Percentiles rank a stretch among this genome's conserved stretches.
These are phyloP conservation scores for Oryzias sinensis DNA, from an alignment of 2,797 vertebrate genomes.

Conservation along the genomic window DNA sequence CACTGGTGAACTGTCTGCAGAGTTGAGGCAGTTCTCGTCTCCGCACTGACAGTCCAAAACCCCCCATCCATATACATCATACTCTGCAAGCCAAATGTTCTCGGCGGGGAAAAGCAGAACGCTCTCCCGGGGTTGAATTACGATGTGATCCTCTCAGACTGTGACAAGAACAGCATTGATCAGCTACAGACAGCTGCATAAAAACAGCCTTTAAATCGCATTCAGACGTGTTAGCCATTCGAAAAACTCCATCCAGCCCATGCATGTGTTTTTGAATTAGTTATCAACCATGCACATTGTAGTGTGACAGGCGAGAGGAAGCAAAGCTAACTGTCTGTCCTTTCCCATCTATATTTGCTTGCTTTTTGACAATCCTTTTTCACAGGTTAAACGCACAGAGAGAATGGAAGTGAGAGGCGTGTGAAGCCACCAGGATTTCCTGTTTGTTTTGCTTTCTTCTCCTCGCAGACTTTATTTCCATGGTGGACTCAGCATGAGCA, in stretches of 20 bases:
- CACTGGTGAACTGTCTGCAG: slow-evolving; percentile 59
- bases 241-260: slow-evolving; percentile 50
- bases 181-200: slow-evolving; percentile 60
- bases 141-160: slow-evolving; percentile 43
- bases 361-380: slow-evolving; percentile 68
- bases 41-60: slow-evolving; percentile 57
- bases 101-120: slow-evolving; percentile 40
- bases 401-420: slow-evolving; percentile 71
- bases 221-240: slow-evolving; percentile 57
- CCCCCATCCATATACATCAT: slow-evolving; percentile 66
- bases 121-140: slow-evolving; percentile 22
- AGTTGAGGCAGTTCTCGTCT: slow-evolving; percentile 49
- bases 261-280: slow-evolving; percentile 71
- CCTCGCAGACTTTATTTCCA: slow-evolving; percentile 62
- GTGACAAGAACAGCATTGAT: slow-evolving; percentile 63
- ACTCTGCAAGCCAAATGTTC: slow-evolving; percentile 46
- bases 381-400: slow-evolving; percentile 70
- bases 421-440: slow-evolving; percentile 56
- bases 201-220: slow-evolving; percentile 56
- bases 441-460: slow-evolving; percentile 15
- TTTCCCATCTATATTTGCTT: slow-evolving; percentile 31
- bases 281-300: slow-evolving; percentile 70
- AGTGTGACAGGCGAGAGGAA: slow-evolving; percentile 63
- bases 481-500: slow-evolving; percentile 57
- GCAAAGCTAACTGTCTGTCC: slow-evolving; percentile 54